phyloP scores from a whole-genome alignment of 2,797 vertebrate species.

The Discoglossus pictus region DNA sequence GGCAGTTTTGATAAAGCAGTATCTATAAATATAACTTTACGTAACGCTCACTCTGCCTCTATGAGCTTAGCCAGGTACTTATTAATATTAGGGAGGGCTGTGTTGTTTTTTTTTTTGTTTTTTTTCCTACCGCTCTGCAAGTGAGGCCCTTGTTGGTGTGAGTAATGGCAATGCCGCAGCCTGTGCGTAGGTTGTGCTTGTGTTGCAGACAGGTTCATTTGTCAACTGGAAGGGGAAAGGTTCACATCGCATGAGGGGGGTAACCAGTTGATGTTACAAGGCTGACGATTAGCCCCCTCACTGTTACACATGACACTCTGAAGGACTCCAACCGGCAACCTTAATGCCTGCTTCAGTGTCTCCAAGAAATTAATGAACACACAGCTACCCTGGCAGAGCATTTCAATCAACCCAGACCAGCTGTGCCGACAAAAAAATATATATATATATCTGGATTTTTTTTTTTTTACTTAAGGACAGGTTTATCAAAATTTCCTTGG shows the following conservation, averaged over 20 bases:
- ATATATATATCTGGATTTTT: slow-evolving; percentile 51
- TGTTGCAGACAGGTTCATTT: slow-evolving; percentile 91
- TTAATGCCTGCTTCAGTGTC: slow-evolving; percentile 83
- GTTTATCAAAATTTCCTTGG: slow-evolving; percentile 69
- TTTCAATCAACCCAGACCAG: slow-evolving; percentile 92
- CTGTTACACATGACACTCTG: slow-evolving; percentile 80
- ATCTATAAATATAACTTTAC: slow-evolving; percentile 66
- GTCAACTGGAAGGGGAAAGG: slow-evolving; percentile 88
- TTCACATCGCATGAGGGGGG: slow-evolving; percentile 81
- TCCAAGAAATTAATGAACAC: slow-evolving; percentile 93
- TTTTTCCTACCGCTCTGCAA: slow-evolving; percentile 73
- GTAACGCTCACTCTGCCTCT: slow-evolving; percentile 56
- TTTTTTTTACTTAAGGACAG: slow-evolving; percentile 50
- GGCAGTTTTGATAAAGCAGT: slow-evolving; percentile 56
- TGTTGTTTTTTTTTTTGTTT: slow-evolving; percentile 64
- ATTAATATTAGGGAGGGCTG: slow-evolving; percentile 75
- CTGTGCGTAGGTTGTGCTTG: slow-evolving; percentile 80
- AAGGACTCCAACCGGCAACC: slow-evolving; percentile 79
- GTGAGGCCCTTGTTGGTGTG: slow-evolving; percentile 75
- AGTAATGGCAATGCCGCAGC: slow-evolving; percentile 78
- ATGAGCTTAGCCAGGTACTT: slow-evolving; percentile 66
- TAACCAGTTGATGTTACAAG: slow-evolving; percentile 80
- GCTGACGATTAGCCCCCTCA: slow-evolving; percentile 82
- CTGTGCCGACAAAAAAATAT: slow-evolving; percentile 69
- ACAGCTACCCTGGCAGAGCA: slow-evolving; percentile 91